Evolutionary conservation across 2,113 vertebrate species (phyloP).

Genomic region (Regulus satrapa): DNA sequence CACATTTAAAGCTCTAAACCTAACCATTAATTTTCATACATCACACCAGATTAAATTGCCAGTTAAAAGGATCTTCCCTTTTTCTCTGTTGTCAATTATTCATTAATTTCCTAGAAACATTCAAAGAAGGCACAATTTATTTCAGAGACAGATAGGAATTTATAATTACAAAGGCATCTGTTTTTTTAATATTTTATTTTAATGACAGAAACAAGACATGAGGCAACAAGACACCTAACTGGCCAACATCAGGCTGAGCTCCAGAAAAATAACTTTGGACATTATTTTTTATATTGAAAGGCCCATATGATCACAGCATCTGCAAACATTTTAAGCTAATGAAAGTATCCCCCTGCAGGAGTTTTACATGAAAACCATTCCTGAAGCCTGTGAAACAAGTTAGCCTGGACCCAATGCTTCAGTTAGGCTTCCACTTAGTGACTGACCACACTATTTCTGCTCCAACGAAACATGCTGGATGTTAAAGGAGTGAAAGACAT

Average conservation of each 20-base stretch:
- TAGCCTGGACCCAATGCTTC: rapidly evolving
- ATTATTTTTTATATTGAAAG: background rate
- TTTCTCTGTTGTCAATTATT: background rate
- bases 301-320: background rate
- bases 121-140: background rate
- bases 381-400: background rate
- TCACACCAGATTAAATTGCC: background rate
- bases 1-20: background rate
- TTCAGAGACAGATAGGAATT: background rate
- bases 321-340: background rate
- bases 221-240: background rate
- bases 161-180: background rate
- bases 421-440: background rate
- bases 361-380: background rate
- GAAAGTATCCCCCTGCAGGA: background rate
- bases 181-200: background rate
- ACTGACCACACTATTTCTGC: background rate
- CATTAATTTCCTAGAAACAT: background rate
- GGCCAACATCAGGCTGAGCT: background rate
- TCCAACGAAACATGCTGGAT: background rate
- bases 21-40: background rate
- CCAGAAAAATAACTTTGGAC: background rate
- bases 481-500: background rate
- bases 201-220: background rate
- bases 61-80: background rate